Conservation (phyloP, 2,113 vertebrate genomes). For the Apeltes quadracus region DNA sequence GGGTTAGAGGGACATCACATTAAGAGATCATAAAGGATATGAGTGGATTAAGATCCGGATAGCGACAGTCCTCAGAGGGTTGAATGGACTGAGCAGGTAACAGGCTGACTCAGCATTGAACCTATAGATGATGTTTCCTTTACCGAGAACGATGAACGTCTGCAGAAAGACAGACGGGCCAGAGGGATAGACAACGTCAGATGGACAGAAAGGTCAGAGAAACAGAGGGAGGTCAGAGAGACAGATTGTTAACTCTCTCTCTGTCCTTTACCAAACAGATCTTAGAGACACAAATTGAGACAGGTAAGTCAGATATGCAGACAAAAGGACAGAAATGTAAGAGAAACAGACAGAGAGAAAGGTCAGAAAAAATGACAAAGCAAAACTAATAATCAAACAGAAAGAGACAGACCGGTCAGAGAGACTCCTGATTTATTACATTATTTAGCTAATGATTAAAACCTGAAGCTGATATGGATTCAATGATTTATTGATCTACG, state of each 20-base stretch:
- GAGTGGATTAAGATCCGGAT: constrained; percentile 94
- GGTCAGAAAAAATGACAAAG: neutral
- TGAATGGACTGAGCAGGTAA: constrained; percentile 89
- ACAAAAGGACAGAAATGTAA: neutral
- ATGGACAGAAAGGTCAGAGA: neutral
- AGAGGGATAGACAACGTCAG: neutral
- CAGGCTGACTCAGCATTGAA: constrained; percentile 90
- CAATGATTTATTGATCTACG: neutral
- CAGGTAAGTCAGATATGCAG: neutral
- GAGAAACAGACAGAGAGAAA: neutral
- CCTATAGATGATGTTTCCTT: constrained; percentile 90
- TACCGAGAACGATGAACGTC: constrained; percentile 94
- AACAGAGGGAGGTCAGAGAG: neutral
- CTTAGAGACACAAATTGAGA: neutral
- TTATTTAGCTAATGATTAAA: neutral
- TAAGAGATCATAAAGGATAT: constrained; percentile 86
- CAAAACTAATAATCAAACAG: neutral
- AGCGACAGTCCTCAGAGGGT: constrained; percentile 78
- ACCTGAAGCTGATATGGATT: neutral
- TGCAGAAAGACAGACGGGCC: constrained; percentile 61
- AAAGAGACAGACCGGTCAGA: neutral
- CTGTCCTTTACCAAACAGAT: too few species aligned
- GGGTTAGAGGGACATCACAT: too few species aligned
- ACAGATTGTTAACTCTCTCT: too few species aligned
- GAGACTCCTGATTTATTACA: neutral